Conservation (phyloP, 2,113 vertebrate genomes). For the Argyrosomus japonicus region DNA sequence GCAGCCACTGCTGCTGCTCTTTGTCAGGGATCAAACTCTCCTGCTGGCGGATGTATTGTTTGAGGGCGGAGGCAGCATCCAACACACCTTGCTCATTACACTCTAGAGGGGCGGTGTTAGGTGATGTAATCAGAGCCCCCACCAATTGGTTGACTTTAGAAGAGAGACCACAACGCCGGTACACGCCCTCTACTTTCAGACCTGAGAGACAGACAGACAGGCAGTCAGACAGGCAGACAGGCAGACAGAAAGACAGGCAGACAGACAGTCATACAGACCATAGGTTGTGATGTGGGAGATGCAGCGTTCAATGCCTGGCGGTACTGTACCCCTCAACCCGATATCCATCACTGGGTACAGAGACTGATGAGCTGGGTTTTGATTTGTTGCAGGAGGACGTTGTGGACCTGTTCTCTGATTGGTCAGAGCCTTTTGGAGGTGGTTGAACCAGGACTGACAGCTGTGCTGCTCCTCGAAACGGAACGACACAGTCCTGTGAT, state of each 20-base stretch:
- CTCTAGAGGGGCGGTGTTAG: conserved; percentile 68
- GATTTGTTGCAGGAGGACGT: conserved; percentile 7
- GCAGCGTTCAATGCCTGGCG: conserved; percentile 72
- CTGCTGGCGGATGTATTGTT: conserved; percentile 77
- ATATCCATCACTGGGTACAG: conserved; percentile 44
- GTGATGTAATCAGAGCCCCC: conserved; percentile 70
- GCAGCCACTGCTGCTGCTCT: conserved; percentile 68
- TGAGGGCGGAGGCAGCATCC: conserved; percentile 79
- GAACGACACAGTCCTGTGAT: conserved; percentile 70
- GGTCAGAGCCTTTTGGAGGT: conserved; percentile 62
- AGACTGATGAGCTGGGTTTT: background rate
- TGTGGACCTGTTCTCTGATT: conserved; percentile 17
- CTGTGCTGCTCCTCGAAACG: conserved; percentile 76
- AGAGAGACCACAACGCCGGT: conserved; percentile 80
- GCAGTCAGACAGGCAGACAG: background rate
- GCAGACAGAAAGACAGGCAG: background rate
- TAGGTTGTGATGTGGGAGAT: conserved; percentile 81
- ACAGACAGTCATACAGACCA: conserved; percentile 56
- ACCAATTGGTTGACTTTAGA: conserved; percentile 75
- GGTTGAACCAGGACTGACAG: conserved; percentile 75
- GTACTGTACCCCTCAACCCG: conserved; percentile 53
- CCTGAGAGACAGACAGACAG: conserved; percentile 64
- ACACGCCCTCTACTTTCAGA: conserved; percentile 84
- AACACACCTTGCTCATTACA: conserved; percentile 75
- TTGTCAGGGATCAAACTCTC: conserved; percentile 62